Percentiles rank a stretch among this genome's conserved stretches.
phyloP scores from a whole-genome alignment of 2,113 vertebrate genomes.

The Bolborhynchus lineola region DNA sequence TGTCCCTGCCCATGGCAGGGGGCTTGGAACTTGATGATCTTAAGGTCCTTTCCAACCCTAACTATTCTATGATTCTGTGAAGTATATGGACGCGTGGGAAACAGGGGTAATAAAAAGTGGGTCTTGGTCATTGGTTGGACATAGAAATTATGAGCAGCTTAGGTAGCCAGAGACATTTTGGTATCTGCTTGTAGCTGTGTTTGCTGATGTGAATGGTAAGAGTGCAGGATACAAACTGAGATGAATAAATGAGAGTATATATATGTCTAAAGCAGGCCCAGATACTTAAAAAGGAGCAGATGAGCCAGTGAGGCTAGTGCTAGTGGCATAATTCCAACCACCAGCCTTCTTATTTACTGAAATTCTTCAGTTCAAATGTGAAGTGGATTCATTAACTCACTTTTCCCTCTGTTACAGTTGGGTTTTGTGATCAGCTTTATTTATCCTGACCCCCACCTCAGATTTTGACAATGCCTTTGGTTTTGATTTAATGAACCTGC shows the following conservation, averaged over 20 bases:
- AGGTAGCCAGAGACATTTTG: background rate
- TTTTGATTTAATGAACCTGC: background rate
- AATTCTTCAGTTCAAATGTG: background rate
- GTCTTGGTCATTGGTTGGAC: background rate
- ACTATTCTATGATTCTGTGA: background rate
- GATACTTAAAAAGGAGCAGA: background rate
- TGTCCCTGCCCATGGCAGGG: background rate
- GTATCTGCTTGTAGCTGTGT: background rate
- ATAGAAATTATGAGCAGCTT: background rate
- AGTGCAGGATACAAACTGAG: background rate
- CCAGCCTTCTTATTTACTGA: background rate
- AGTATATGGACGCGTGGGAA: background rate
- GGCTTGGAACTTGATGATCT: background rate
- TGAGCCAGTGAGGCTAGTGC: background rate
- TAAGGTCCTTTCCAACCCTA: background rate
- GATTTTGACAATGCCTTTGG: background rate
- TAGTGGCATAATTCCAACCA: background rate
- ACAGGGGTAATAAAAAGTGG: background rate
- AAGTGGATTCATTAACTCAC: background rate
- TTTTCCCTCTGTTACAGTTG: background rate
- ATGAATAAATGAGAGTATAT: background rate
- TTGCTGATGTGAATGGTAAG: background rate
- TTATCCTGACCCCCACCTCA: background rate
- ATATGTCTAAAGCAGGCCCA: background rate
- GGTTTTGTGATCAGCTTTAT: background rate